Base-by-base conservation (phyloP, 2,113 vertebrate genomes). In the Damaliscus lunatus region DNA sequence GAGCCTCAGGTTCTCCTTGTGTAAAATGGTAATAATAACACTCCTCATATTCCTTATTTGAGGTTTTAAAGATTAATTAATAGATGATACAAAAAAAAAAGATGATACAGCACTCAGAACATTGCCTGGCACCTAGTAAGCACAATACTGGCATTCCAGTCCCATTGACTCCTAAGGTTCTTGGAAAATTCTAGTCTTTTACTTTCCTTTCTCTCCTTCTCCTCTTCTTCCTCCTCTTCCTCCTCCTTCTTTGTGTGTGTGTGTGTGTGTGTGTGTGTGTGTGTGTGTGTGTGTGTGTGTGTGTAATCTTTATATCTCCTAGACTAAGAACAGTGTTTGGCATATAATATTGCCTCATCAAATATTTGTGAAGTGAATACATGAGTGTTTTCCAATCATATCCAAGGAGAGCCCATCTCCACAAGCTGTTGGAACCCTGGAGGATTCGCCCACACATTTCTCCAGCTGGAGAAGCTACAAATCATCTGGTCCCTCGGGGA, bases 321-420 rank as follows among this genome's bases (percentile, higher is more conserved):
- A 80, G 25, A 92, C n/a, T 87, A 21, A 95, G 25, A 93, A 90
- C 46, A 53, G 27, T 96, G 52, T 40, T 86, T 97, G 40, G 21
- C 27, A 86, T 36, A 86, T 81, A 97, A 62, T 87, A 92, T 17
- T 21, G 19, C 57, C 50, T 87, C 33, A 46, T 60, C 81, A 93
- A 92, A 81, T 84, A 93, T 64, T 78, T 87, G 31, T 62, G 48
- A 97, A 94, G 80, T 93, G 48, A 91, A 85, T 67, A 67, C 46
- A 31, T 78, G 48, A 3, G 29, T 78, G 52, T 87, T 93, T 93
- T 74, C 36, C 43, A 91, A 82, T 96, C 50, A 84, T n/a, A 90
- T 23, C 40, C 71, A 96, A 85, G 33, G 46, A 62, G 96, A 96
- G 59, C 11, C 53, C 17, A n/a, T 94, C 62, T 67, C 46, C 48